Conservation (phyloP, 35 echinoderm and acorn worm species). For the Ophiothrix spiculata region DNA sequence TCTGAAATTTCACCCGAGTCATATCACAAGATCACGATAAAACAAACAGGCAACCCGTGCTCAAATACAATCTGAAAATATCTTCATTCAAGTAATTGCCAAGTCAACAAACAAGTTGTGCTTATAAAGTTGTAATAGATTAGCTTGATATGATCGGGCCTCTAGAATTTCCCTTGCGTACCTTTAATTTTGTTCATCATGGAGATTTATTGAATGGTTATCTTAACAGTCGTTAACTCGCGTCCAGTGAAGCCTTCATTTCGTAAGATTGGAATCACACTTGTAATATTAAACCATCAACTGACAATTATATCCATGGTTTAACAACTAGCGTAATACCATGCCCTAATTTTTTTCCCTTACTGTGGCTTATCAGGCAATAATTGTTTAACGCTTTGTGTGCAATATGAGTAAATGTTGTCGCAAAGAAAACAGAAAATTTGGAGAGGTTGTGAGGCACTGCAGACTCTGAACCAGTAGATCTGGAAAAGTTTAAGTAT, state of each 20-base stretch:
- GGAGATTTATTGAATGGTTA: background rate
- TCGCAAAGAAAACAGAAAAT: too few species aligned
- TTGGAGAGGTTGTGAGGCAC: too few species aligned
- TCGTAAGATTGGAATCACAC: constrained; percentile 10
- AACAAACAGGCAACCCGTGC: background rate
- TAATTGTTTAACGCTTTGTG: background rate
- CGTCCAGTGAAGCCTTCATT: background rate
- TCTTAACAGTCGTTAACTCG: constrained; percentile 6
- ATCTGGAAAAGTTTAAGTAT: too few species aligned
- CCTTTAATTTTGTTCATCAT: background rate
- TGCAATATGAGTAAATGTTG: too few species aligned
- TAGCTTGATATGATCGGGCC: background rate
- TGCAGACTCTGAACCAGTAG: too few species aligned
- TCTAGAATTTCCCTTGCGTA: background rate
- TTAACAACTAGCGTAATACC: background rate
- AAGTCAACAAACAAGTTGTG: too few species aligned
- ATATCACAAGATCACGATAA: background rate
- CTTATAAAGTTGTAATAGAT: background rate
- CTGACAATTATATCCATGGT: background rate
- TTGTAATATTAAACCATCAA: constrained; percentile 16
- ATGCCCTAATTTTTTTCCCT: background rate
- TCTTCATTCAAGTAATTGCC: background rate
- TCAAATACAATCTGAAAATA: background rate
- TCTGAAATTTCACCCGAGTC: too few species aligned
- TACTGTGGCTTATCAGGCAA: background rate